Conservation (phyloP, 2,113 vertebrate species). For the Cyanoliseus patagonus region DNA sequence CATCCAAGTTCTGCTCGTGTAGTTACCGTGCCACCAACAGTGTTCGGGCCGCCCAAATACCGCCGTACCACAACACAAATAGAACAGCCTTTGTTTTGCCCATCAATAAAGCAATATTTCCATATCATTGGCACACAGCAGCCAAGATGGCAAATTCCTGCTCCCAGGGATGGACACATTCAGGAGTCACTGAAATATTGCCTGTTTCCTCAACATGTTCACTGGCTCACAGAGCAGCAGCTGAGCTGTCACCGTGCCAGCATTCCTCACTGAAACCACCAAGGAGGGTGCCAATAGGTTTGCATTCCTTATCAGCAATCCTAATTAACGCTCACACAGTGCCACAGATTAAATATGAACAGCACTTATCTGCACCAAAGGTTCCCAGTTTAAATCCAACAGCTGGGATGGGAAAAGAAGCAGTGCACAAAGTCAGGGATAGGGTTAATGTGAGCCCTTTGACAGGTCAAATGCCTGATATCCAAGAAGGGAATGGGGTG, state of each 20-base stretch:
- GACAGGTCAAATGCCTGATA: neutral
- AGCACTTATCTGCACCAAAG: neutral
- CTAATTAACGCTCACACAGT: neutral
- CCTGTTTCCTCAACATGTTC: neutral
- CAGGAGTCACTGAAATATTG: neutral
- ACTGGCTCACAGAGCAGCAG: neutral
- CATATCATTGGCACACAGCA: neutral
- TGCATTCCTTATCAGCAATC: neutral
- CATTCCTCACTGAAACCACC: neutral
- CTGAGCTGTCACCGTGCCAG: neutral
- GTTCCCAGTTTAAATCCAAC: neutral
- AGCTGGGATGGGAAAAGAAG: neutral
- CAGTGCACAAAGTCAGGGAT: neutral
- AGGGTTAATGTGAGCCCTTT: neutral
- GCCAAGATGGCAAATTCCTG: neutral
- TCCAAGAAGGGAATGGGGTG: neutral
- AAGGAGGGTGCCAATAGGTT: neutral
- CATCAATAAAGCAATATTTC: neutral
- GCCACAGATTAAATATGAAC: neutral
- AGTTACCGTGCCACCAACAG: neutral
- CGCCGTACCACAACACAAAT: neutral
- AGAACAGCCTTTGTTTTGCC: constrained; percentile 20
- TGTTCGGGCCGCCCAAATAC: neutral
- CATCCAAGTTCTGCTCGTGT: neutral
- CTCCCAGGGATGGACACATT: neutral